Conservation (phyloP, 2,797 vertebrate species). For the Natrix natrix region DNA sequence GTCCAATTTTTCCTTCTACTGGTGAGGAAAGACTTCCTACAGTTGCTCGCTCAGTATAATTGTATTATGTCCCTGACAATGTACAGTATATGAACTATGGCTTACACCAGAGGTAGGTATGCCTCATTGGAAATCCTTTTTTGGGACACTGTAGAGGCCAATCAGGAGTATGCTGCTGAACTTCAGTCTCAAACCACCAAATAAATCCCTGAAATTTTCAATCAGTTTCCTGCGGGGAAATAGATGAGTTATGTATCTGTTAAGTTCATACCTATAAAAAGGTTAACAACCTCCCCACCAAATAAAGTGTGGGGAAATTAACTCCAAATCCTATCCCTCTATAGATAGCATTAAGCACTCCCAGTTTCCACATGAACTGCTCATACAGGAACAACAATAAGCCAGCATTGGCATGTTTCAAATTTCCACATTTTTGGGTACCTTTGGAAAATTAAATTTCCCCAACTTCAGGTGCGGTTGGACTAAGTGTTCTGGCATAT, state of each 20-base stretch:
- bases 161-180: background rate
- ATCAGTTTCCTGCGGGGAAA: background rate
- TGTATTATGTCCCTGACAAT: background rate
- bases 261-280: background rate
- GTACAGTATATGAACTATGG: background rate
- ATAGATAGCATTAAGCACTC: background rate
- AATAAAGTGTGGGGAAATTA: background rate
- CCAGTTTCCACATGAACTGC: background rate
- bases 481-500: background rate
- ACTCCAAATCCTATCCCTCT: background rate
- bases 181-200: background rate
- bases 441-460: background rate
- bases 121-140: background rate
- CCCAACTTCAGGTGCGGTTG: background rate
- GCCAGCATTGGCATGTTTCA: background rate
- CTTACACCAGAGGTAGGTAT: background rate
- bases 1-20: background rate
- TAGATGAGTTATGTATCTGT: background rate
- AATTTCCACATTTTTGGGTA: background rate
- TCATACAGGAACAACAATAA: background rate
- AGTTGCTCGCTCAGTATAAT: background rate
- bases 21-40: background rate
- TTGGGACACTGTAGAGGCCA: background rate
- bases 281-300: background rate
- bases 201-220: background rate